phyloP scores from a whole-genome alignment of 1,140 invertebrate species.

The Cryptotermes secundus region DNA sequence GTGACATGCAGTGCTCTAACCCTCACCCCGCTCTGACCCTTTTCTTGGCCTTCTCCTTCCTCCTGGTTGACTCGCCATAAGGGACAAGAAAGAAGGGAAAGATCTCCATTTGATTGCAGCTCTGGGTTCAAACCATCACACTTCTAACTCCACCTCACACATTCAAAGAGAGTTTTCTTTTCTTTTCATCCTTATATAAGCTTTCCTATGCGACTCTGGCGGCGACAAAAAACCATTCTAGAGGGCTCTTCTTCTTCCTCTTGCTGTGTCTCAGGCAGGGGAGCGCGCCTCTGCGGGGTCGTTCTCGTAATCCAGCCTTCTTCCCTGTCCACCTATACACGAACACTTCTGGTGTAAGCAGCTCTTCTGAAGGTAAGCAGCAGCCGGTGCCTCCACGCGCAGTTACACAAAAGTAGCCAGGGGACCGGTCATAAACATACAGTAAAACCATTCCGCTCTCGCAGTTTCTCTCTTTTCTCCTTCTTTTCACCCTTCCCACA shows the following conservation, averaged over 20 bases:
- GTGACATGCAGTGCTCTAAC: neutral
- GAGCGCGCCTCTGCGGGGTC: neutral
- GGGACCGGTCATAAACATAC: neutral
- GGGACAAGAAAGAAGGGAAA: neutral
- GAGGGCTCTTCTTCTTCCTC: neutral
- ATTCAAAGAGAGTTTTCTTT: slow-evolving; percentile 15
- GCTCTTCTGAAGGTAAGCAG: slow-evolving; percentile 19
- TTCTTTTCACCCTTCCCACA: neutral
- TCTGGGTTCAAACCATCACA: slow-evolving; percentile 9
- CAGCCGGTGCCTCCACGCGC: neutral
- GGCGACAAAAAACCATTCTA: slow-evolving; percentile 20
- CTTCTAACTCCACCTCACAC: slow-evolving; percentile 5
- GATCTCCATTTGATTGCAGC: slow-evolving; percentile 18
- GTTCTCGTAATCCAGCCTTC: slow-evolving; percentile 17
- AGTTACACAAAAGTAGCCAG: neutral
- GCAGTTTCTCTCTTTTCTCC: too few relatives aligned
- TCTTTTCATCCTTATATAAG: too few relatives aligned
- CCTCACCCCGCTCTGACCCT: too few relatives aligned
- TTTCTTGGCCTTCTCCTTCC: too few relatives aligned
- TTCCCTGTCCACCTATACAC: slow-evolving; percentile 6
- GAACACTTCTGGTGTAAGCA: neutral
- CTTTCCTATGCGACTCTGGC: too few relatives aligned
- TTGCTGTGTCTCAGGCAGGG: neutral
- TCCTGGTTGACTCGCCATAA: neutral
- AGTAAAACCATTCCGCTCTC: neutral